These are phyloP conservation scores for Saccopteryx bilineata DNA, from an alignment of 2,113 vertebrate species.

Conservation along the genomic window DNA sequence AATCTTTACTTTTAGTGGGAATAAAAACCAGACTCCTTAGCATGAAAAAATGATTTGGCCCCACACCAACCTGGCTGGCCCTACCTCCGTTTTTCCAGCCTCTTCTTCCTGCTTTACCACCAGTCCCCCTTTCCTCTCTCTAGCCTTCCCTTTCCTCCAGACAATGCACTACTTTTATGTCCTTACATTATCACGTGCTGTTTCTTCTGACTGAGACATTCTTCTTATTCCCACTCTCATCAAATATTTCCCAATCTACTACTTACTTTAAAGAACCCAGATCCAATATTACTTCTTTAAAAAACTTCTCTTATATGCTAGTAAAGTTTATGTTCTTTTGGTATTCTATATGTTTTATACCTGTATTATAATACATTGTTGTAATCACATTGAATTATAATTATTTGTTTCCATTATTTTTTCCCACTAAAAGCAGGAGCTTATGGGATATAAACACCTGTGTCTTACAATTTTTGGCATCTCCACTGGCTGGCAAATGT, in stretches of 20 bases:
- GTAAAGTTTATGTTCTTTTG: background rate
- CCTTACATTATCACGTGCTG: background rate
- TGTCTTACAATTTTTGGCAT: background rate
- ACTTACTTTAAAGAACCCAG: background rate
- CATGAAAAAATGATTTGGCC: background rate
- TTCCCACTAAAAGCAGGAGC: background rate
- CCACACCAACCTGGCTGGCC: background rate
- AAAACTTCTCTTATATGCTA: background rate
- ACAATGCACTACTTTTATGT: background rate
- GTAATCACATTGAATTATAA: background rate
- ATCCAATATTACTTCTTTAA: background rate
- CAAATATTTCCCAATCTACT: background rate
- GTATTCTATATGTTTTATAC: background rate
- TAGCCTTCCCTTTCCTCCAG: background rate
- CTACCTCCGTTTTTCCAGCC: background rate
- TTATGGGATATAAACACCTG: background rate
- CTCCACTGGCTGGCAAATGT: background rate
- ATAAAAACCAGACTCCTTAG: constrained; percentile 9
- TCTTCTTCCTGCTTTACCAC: background rate
- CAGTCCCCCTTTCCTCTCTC: background rate
- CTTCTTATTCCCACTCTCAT: background rate
- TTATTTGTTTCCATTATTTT: constrained; percentile 1
- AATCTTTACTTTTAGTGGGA: constrained; percentile 32
- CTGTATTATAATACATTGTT: background rate
- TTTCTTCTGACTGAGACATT: background rate